phyloP scores from a whole-genome alignment of 2,888 invertebrate genomes.

The Orgyia antiqua region DNA sequence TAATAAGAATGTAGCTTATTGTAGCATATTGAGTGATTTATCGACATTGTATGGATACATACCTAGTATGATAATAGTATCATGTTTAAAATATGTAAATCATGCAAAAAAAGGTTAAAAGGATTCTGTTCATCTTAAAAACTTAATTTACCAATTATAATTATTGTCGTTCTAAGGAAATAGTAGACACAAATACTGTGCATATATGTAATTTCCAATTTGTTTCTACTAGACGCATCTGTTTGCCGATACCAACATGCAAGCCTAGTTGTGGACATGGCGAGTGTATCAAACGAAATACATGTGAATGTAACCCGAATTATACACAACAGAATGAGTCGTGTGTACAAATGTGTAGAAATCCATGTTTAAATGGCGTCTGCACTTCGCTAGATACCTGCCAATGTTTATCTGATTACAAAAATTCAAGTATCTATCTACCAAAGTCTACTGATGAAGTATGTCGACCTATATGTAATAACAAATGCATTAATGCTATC shows the following conservation, averaged over 20 bases:
- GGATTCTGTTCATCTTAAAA: too few relatives aligned
- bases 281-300: conserved; percentile 19
- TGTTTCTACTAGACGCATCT: conserved; percentile 2
- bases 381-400: conserved; percentile 10
- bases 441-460: neutral
- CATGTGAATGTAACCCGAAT: conserved; percentile 42
- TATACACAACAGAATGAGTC: conserved; percentile 27
- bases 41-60: too few relatives aligned
- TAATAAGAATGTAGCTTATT: too few relatives aligned
- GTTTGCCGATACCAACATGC: conserved; percentile 5
- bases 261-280: conserved; percentile 1
- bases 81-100: too few relatives aligned
- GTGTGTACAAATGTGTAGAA: conserved; percentile 15
- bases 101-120: too few relatives aligned
- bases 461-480: conserved; percentile 37
- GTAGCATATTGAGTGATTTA: too few relatives aligned
- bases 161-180: too few relatives aligned
- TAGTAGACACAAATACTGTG: too few relatives aligned
- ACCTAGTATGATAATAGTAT: too few relatives aligned
- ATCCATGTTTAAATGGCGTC: neutral
- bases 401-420: conserved; percentile 6
- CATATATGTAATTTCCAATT: too few relatives aligned
- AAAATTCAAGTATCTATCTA: neutral
- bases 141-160: too few relatives aligned
- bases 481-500: conserved; percentile 61